These are phyloP conservation scores for Aphis craccivora DNA, from an alignment of 1,140 invertebrate genomes.

Conservation along the genomic window DNA sequence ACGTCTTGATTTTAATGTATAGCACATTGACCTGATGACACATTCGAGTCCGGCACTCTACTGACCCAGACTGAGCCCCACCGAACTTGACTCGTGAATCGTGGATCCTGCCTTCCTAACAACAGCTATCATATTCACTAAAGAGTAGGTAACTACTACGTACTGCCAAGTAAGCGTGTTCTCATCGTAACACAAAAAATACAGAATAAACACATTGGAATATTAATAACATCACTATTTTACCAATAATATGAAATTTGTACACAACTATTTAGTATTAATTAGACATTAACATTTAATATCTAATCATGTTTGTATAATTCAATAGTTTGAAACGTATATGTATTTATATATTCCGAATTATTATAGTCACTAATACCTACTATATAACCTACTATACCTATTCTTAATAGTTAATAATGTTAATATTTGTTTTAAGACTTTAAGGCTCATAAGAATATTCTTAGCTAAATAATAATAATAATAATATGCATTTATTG, in stretches of 20 bases:
- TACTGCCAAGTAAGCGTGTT: constrained; percentile 41
- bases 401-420: background rate
- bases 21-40: constrained; percentile 58
- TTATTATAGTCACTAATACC: background rate
- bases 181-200: background rate
- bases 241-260: background rate
- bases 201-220: background rate
- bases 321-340: background rate
- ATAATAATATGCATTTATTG: too few relatives aligned
- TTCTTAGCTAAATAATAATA: background rate
- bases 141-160: constrained; percentile 13
- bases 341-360: background rate
- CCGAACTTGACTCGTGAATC: constrained; percentile 55
- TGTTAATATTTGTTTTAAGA: too few relatives aligned
- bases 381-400: background rate
- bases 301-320: background rate
- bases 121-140: constrained; percentile 30
- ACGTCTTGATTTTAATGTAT: constrained; percentile 51
- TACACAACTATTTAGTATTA: background rate
- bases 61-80: constrained; percentile 58
- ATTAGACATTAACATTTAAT: background rate
- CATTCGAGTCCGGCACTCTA: constrained; percentile 57
- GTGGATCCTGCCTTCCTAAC: constrained; percentile 51
- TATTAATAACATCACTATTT: background rate
- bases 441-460: background rate